Evolutionary conservation across 2,888 invertebrate genomes (phyloP).

Genomic region (Baronia brevicornis): DNA sequence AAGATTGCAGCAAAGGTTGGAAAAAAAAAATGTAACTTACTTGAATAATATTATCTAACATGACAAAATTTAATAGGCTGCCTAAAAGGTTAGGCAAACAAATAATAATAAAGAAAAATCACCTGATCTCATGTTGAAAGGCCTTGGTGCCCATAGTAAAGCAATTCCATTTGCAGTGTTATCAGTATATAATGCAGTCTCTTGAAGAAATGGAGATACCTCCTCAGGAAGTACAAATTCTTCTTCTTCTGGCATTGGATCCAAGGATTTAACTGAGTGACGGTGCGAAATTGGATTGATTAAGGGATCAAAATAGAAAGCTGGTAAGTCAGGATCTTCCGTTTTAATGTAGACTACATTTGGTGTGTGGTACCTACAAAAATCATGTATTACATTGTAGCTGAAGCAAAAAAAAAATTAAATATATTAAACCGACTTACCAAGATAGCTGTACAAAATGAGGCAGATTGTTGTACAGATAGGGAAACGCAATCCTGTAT

Average conservation of each 20-base stretch:
- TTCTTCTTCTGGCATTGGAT: slow-evolving; percentile 94
- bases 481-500: slow-evolving; percentile 99
- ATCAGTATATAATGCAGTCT: slow-evolving; percentile 97
- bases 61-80: too few relatives aligned
- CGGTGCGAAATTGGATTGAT: slow-evolving; percentile 99
- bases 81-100: too few relatives aligned
- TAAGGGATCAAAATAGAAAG: slow-evolving; percentile 99
- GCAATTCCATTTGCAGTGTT: slow-evolving; percentile 99
- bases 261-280: slow-evolving; percentile 88
- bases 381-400: slow-evolving; percentile 3
- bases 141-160: slow-evolving; percentile 97
- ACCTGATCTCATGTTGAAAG: slow-evolving; percentile 96
- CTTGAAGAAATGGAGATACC: slow-evolving; percentile 94
- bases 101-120: too few relatives aligned
- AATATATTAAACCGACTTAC: slow-evolving; percentile 76
- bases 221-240: slow-evolving; percentile 94
- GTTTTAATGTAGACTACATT: slow-evolving; percentile 99
- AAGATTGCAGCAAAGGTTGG: too few relatives aligned
- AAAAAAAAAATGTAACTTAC: too few relatives aligned
- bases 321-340: slow-evolving; percentile 99
- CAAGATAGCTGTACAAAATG: slow-evolving; percentile 98
- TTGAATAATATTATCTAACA: too few relatives aligned
- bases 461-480: slow-evolving; percentile 98
- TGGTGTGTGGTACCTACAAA: slow-evolving; percentile 95
- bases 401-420: too few relatives aligned